Evolutionary conservation across 2,888 invertebrate genomes (phyloP), one percentile per base, ranked within the genome.

Genomic region (Azorinus chamasolen): DNA sequence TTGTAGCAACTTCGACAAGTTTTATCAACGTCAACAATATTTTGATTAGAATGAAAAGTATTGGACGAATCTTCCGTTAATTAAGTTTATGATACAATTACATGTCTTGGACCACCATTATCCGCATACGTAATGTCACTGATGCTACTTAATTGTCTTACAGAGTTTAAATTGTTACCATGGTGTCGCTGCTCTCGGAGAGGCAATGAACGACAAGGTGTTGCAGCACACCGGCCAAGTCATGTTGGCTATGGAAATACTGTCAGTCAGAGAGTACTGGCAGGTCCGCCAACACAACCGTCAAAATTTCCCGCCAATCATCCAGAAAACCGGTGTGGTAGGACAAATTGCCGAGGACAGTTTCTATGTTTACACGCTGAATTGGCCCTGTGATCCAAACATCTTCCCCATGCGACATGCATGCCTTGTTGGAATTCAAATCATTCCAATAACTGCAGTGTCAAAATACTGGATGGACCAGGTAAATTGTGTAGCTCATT

Each of bases 351-450:
- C 84, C 2, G 89, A 89, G 64, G 81, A 87, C 43, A 84, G 79
- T 53, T 87, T 87, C 61, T 88, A 86, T 41, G 79, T 83, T 14
- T 89, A 89, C 73, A 89, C 89, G 1, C 77, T 89, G 37, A 76
- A 89, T 81, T 88, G 89, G 89, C 86, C 87, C 10, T 89, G 89
- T 68, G 86, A 83, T 63, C 89, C 89, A 0, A 85, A 86, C 58
- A 75, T 79, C 32, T 89, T 88, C 59, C 89, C 89, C 1, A 87
- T 87, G 84, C 73, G 89, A 46, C 89, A 89, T 65, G 89, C 84
- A 1, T 89, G 89, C 69, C 73, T 89, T 22, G 84, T 88, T 2
- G 89, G 89, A 16, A 89, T 89, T 4, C 89, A 89, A 70, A 78
- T 89, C 32, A 88, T 89, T 43, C 89, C 89, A 0, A 86, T 89